Conservation (phyloP, 2,797 vertebrate species). For the Xenopus petersii region DNA sequence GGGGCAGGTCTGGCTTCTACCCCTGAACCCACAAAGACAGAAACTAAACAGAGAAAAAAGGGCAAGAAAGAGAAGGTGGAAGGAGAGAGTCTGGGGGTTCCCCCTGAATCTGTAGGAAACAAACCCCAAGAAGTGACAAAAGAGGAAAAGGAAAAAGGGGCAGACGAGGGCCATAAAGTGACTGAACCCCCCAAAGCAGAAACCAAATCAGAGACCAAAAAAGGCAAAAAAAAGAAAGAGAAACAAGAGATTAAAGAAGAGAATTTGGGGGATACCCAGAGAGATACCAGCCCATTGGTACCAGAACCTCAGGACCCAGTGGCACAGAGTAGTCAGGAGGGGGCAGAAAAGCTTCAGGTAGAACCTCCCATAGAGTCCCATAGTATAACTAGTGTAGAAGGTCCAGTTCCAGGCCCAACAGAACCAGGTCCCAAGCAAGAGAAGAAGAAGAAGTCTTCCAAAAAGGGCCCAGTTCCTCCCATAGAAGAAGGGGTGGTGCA, state of each 20-base stretch:
- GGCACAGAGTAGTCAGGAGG: too few relatives aligned
- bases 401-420: background rate
- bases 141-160: background rate
- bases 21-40: background rate
- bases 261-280: too few relatives aligned
- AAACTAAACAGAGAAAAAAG: background rate
- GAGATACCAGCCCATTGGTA: too few relatives aligned
- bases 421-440: background rate
- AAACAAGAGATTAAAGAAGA: background rate
- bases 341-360: too few relatives aligned
- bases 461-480: too few relatives aligned
- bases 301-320: too few relatives aligned
- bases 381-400: too few relatives aligned
- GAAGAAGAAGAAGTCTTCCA: too few relatives aligned
- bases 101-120: background rate
- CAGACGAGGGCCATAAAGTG: background rate
- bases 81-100: background rate
- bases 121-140: background rate
- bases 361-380: too few relatives aligned
- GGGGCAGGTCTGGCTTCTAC: background rate
- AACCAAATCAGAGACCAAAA: background rate
- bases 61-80: background rate
- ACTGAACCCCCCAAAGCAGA: background rate
- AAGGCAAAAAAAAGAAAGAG: constrained; percentile 1
- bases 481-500: too few relatives aligned